Evolutionary conservation across 2,113 vertebrate genomes (phyloP), one percentile per base, ranked within the genome.

Genomic region (Tachuris rubrigastra): DNA sequence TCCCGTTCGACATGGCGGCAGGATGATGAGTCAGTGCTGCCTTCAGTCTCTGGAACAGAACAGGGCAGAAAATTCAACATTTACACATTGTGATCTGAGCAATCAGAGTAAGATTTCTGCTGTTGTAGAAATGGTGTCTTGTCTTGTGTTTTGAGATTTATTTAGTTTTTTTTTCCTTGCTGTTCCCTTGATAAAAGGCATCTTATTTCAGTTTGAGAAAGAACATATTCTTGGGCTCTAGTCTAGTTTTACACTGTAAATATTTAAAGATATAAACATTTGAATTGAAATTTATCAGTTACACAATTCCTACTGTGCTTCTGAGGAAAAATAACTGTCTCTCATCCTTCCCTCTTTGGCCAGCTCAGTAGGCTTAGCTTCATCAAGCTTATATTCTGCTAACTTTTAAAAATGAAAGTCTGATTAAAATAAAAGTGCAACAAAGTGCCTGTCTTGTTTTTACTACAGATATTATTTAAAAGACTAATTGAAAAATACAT

Each of bases 11-110:
- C 97, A 99, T 99, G 97, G 99, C 90, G 19, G 98, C 99, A n/a
- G 99, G 99, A 94, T 99, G 99, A 90, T 99, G 99, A 78, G 98
- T 98, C 98, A 99, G 96, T 4, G 99, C 99, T 72, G 99, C 99
- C 98, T 99, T 99, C 98, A 99, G 96, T 97, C 99, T 99, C 99
- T 99, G 98, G 20, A 97, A 98, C 27, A 97, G 91, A 98, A 85
- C 68, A 93, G 89, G 83, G 78, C 84, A 89, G 62, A 93, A 78
- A 79, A 94, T 55, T 79, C 77, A 93, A 85, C 89, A 76, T 95
- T 93, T 35, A n/a, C 52, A 28, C 18, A 8, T 2, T 5, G 52
- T 24, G 23, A 74, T 33, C 42, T 63, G n/a, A 81, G 41, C 44
- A 69, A 31, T 58, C 73, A 77, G n/a, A 75, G 17, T 33, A 49